A percentile compares a stretch with the other conserved stretches of the same genome.
Conservation (phyloP, 2,113 vertebrate genomes). For the Pogonocichla stellata region DNA sequence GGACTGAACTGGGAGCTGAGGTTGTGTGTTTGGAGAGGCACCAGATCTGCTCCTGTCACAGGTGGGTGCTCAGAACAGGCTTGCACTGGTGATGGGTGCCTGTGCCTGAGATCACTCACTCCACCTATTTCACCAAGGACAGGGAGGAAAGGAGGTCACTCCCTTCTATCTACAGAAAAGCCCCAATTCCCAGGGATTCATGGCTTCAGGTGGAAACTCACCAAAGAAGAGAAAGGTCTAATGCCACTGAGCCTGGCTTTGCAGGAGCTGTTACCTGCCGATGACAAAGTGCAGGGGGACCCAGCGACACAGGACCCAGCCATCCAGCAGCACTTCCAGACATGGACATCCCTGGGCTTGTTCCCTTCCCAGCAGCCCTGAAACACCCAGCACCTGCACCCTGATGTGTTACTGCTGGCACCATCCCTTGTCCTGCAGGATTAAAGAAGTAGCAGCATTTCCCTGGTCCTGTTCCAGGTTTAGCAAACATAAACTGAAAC, state of each 20-base stretch:
- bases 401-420: neutral
- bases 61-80: neutral
- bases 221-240: neutral
- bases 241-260: neutral
- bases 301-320: neutral
- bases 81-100: neutral
- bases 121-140: neutral
- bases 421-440: neutral
- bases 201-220: neutral
- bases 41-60: neutral
- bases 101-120: fast-evolving
- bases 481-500: neutral
- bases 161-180: neutral
- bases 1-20: neutral
- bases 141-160: neutral
- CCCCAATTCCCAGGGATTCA: neutral
- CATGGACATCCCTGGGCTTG: neutral
- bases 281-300: neutral
- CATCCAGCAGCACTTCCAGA: neutral
- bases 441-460: neutral
- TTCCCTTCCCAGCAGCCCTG: neutral
- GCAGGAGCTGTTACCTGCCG: neutral
- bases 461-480: neutral
- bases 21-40: neutral
- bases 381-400: neutral